Base-by-base conservation (phyloP, 2,113 vertebrate genomes). In the Ammodytes marinus region DNA sequence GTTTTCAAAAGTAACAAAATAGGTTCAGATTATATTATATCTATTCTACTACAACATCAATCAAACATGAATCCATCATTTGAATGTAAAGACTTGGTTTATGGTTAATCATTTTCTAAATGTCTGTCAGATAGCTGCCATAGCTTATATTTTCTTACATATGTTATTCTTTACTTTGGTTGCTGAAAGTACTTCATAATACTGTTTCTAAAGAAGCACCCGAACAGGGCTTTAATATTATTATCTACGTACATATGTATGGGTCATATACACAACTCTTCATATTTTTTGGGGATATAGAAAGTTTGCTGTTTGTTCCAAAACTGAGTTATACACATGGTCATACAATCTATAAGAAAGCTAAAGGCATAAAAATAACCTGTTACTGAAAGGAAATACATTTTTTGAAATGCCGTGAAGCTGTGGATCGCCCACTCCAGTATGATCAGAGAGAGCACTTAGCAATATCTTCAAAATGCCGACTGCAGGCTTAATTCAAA, bases 401-500 rank as follows among this genome's bases (percentile, higher is more conserved):
- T 47, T 47, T 7, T 40, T 39, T 40, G 0, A 37, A 43, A 35
- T 46, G 17, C 57, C 9, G 8, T 59, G 5, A 47, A 50, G 39
- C 47, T 35, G 49, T 72, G 13, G 14, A 17, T 45, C 4, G 2
- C 1, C 19, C 15, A 63, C 10, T 40, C 4, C 27, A 6, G 3
- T 57, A 35, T 46, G 42, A 70, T 55, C 52, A 46, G 8, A 9
- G 5, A 71, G 42, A 37, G 6, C 15, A 71, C 54, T 50, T 53
- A 7, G 8, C 8, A n/a, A 4, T 42, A 27, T 63, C 35, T 19
- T 52, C 47, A 43, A 37, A 27, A 10, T 27, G 49, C 17, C 4
- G 45, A n/a, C n/a, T 69, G 37, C 13, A 45, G 11, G 47, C 14
- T 42, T 52, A 13, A 72, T 61, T 72, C 4, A 64, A 72, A 71